A percentile compares a stretch with the other conserved stretches of the same genome.
phyloP scores from a whole-genome alignment of 2,113 vertebrate species.

The Scomber japonicus region DNA sequence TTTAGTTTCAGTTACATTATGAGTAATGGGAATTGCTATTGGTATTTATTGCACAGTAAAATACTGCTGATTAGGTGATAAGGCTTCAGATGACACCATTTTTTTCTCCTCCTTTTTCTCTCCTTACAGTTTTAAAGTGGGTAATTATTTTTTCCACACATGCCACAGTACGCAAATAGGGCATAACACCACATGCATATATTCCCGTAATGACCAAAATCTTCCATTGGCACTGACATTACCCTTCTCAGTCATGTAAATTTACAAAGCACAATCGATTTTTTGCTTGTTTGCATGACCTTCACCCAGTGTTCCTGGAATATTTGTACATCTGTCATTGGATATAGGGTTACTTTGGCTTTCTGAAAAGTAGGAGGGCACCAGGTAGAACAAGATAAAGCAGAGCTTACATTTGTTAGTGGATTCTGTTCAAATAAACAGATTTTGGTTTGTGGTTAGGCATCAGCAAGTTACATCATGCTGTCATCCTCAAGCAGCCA shows the following conservation, averaged over 20 bases:
- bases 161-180: neutral
- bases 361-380: conserved; percentile 15
- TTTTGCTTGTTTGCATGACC: conserved; percentile 54
- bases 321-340: conserved; percentile 31
- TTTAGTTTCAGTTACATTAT: neutral
- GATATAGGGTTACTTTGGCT: conserved; percentile 5
- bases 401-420: conserved; percentile 17
- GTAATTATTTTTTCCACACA: neutral
- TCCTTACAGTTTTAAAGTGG: conserved; percentile 1
- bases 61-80: conserved; percentile 4
- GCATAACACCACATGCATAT: neutral
- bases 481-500: neutral
- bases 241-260: conserved; percentile 2
- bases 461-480: conserved; percentile 47
- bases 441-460: neutral
- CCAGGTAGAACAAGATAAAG: conserved; percentile 1
- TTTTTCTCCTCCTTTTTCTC: neutral
- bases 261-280: conserved; percentile 51
- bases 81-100: neutral
- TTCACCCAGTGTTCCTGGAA: conserved; percentile 37
- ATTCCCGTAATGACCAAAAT: conserved; percentile 1
- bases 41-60: conserved; percentile 15
- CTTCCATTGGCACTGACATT: neutral
- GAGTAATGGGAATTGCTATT: neutral
- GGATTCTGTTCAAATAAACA: conserved; percentile 30